A percentile compares a stretch with the other conserved stretches of the same genome.
These are phyloP conservation scores for Thermophis baileyi DNA, from an alignment of 2,113 vertebrate species.

Conservation along the genomic window DNA sequence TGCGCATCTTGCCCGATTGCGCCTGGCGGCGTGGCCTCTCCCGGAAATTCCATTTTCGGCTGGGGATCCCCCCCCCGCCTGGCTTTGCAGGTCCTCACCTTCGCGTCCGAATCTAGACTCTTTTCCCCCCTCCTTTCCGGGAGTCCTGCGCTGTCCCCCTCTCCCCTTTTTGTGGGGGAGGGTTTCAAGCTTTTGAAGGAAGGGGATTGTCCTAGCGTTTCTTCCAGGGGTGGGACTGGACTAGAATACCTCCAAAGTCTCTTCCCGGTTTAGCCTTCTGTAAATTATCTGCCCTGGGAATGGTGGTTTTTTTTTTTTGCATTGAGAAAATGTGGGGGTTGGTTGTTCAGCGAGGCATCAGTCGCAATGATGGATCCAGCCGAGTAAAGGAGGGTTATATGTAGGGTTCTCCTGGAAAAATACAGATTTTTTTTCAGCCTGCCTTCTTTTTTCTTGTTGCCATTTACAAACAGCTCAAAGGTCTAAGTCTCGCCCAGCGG, in stretches of 20 bases:
- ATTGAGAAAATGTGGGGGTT: too few species aligned
- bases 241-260: background rate
- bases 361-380: background rate
- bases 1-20: too few species aligned
- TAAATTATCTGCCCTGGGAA: background rate
- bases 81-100: background rate
- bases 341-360: background rate
- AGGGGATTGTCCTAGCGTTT: too few species aligned
- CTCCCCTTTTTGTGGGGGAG: too few species aligned
- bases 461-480: background rate
- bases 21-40: background rate
- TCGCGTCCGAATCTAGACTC: background rate
- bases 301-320: too few species aligned
- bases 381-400: background rate
- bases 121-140: background rate
- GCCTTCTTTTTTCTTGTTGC: background rate
- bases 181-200: too few species aligned
- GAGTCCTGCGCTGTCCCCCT: background rate
- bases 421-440: background rate
- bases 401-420: background rate
- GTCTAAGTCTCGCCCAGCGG: background rate
- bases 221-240: background rate
- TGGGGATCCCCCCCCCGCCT: background rate
- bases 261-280: background rate
- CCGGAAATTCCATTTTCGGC: background rate